Conservation (phyloP, 2,797 vertebrate genomes). For the Pseudochromis fuscus region DNA sequence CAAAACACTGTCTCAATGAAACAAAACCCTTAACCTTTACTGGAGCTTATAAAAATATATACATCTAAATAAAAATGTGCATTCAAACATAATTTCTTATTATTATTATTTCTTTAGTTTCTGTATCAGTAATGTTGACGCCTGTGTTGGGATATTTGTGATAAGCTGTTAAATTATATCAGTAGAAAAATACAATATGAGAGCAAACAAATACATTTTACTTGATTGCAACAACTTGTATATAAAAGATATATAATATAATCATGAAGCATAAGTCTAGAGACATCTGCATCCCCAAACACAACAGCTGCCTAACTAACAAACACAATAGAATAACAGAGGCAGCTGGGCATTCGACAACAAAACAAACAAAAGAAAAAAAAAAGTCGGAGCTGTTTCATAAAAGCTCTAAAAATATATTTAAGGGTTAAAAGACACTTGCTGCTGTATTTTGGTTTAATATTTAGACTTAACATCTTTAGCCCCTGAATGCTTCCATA, state of each 20-base stretch:
- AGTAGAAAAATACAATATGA: neutral
- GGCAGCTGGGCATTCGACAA: constrained; percentile 29
- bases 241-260: too few relatives aligned
- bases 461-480: constrained; percentile 58
- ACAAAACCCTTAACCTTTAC: neutral
- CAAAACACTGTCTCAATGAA: neutral
- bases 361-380: neutral
- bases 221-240: constrained; percentile 23
- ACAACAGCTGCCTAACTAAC: constrained; percentile 54
- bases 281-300: constrained; percentile 47
- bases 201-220: constrained; percentile 15
- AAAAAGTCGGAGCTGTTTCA: neutral
- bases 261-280: constrained; percentile 42
- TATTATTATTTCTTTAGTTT: too few relatives aligned
- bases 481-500: constrained; percentile 62
- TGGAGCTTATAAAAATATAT: too few relatives aligned
- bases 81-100: too few relatives aligned
- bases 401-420: neutral
- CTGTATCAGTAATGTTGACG: too few relatives aligned
- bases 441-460: constrained; percentile 35
- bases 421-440: neutral
- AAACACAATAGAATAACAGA: constrained; percentile 12
- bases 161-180: neutral
- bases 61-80: too few relatives aligned
- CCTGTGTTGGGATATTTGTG: too few relatives aligned